A percentile compares a stretch with the other conserved stretches of the same genome.
These are phyloP conservation scores for Carduelis carduelis DNA, from an alignment of 2,797 vertebrate genomes.

Conservation along the genomic window DNA sequence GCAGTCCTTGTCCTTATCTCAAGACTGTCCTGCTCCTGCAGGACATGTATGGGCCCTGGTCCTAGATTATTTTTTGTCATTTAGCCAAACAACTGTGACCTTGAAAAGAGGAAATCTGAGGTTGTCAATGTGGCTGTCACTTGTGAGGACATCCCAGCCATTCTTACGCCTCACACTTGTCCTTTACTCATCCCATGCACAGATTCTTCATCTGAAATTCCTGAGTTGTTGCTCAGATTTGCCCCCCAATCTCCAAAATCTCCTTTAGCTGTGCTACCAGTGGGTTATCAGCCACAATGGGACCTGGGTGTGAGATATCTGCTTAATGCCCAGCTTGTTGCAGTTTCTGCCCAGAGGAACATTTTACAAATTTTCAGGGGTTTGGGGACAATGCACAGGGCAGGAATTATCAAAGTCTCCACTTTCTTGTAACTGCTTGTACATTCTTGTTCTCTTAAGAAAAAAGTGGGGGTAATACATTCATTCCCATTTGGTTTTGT, in stretches of 20 bases:
- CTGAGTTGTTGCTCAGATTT: not conserved
- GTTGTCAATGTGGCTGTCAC: not conserved
- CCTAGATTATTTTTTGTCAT: not conserved
- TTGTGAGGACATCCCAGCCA: not conserved
- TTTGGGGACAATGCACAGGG: not conserved
- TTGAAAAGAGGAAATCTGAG: not conserved
- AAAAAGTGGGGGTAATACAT: not conserved
- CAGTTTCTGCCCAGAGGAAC: not conserved
- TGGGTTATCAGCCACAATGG: not conserved
- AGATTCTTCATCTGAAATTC: not conserved
- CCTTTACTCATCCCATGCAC: rapidly evolving
- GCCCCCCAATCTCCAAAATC: not conserved
- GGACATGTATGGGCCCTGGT: not conserved
- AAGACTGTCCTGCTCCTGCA: not conserved
- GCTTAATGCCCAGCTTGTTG: not conserved
- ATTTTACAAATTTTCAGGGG: not conserved
- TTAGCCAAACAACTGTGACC: not conserved
- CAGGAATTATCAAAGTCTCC: not conserved
- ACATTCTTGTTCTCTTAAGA: not conserved
- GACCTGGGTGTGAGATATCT: not conserved
- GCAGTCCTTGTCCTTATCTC: not conserved
- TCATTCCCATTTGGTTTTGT: not conserved
- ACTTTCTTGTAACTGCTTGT: not conserved
- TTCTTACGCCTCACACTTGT: not conserved
- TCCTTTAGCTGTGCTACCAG: not conserved